Conservation (phyloP, 2,888 invertebrate genomes). For the Leptopterna dolabrata region DNA sequence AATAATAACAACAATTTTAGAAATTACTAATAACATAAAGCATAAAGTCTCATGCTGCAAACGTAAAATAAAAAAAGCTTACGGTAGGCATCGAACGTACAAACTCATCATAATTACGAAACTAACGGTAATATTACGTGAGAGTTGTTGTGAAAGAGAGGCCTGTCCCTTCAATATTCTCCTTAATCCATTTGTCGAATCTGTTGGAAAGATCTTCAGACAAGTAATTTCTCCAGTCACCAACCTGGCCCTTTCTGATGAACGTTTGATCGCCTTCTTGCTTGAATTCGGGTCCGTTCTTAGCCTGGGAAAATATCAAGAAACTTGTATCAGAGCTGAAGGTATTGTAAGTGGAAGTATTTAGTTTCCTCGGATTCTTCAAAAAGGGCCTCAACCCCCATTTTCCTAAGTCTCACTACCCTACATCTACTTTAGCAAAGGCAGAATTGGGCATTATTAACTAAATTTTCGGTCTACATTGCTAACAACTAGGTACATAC, state of each 20-base stretch:
- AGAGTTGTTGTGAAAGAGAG: constrained; percentile 65
- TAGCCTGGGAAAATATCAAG: constrained; percentile 67
- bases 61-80: no score
- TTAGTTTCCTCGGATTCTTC: no score
- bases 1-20: neutral
- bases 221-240: constrained; percentile 68
- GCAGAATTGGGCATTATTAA: no score
- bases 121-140: neutral
- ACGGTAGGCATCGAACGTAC: no score
- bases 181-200: constrained; percentile 69
- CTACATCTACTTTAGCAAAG: no score
- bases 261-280: constrained; percentile 70
- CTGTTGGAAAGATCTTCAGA: constrained; percentile 65
- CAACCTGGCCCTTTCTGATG: constrained; percentile 76
- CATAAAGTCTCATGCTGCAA: neutral
- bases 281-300: constrained; percentile 70
- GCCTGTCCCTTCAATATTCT: constrained; percentile 65
- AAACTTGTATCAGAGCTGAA: neutral
- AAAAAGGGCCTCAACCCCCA: no score
- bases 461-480: no score
- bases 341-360: no score
- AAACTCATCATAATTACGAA: no score
- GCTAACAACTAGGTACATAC: no score
- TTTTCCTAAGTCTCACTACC: no score
- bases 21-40: neutral